Base-by-base conservation (phyloP, 2,888 invertebrate species). In the Cantharis nigra region DNA sequence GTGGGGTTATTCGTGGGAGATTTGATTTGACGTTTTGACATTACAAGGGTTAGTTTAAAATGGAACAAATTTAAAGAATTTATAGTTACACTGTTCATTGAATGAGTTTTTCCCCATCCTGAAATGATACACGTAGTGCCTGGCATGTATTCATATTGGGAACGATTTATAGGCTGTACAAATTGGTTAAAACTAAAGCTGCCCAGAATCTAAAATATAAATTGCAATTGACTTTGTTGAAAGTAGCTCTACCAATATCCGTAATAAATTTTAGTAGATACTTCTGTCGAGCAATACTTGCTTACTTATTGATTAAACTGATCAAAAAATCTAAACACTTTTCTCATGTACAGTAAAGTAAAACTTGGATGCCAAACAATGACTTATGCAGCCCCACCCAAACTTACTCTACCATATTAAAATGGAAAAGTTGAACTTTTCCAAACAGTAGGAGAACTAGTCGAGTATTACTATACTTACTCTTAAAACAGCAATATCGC, bases 401-500 rank as follows among this genome's bases (percentile, higher is more conserved):
- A 20, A 20, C 20, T 23, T 23, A 23, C 23, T 23, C 5, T 4
- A 23, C 23, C 23, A 7, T 23, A 23, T 0, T 7, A 23, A 7
- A 23, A 5, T 23, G 5, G 7, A 23, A 23, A 23, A 23, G 26
- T 26, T 26, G 9, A 5, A 23, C 26, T 26, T 26, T 26, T 26
- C 7, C 5, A 23, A 23, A 1, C 23, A 5, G 5, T 16, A 16
- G 16, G 16, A 16, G 16, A 0, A 4, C 13, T 7, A n/a, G 5
- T 33, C 4, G n/a, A 23, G 7, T 64, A 16, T 16, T 16, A 69
- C 3, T 23, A n/a, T n/a, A 77, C 78, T 75, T 75, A 84, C 84
- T 67, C 82, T 76, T 30, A 84, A 73, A 9, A 85, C 72, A 4
- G 85, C 85, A 20, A 85, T 77, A 75, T 85, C 85, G 72, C 85